A percentile compares a stretch with the other conserved stretches of the same genome.
Conservation (phyloP, 2,888 invertebrate genomes). For the Drosophila cracens region DNA sequence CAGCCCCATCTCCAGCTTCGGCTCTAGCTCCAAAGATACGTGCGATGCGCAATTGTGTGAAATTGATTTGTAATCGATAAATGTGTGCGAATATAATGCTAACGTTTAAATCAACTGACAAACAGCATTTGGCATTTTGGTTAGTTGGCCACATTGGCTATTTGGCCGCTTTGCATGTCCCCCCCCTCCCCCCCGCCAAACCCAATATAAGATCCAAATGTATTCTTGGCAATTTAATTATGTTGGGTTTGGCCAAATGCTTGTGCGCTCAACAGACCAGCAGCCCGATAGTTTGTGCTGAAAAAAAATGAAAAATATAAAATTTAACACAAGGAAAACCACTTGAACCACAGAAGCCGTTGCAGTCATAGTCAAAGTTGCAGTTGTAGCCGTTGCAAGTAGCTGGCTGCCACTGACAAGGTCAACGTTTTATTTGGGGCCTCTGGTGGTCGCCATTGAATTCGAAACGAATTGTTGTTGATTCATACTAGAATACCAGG, state of each 20-base stretch:
- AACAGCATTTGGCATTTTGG: constrained; percentile 32
- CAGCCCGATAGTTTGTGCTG: constrained; percentile 47
- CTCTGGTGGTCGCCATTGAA: constrained; percentile 67
- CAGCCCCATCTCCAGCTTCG: neutral
- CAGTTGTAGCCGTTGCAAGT: constrained; percentile 38
- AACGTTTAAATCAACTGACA: constrained; percentile 68
- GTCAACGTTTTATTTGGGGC: constrained; percentile 77
- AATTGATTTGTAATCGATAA: constrained; percentile 81
- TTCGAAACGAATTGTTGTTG: constrained; percentile 64
- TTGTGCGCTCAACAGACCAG: constrained; percentile 21
- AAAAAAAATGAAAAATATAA: constrained; percentile 62
- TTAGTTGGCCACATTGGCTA: constrained; percentile 13
- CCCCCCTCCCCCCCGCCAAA: neutral
- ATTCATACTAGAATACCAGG: constrained; percentile 28
- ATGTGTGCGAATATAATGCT: constrained; percentile 69
- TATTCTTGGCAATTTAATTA: constrained; percentile 63
- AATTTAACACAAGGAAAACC: constrained; percentile 84
- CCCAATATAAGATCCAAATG: constrained; percentile 38
- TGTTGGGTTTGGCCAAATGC: constrained; percentile 18
- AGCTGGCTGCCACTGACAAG: constrained; percentile 60
- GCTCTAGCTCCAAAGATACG: constrained; percentile 46
- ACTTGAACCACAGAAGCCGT: constrained; percentile 65
- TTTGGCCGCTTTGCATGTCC: constrained; percentile 35
- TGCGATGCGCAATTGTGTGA: constrained; percentile 74
- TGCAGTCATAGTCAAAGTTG: constrained; percentile 32